Evolutionary conservation across 2,888 invertebrate species (phyloP).

Genomic region (Acleris laterana): DNA sequence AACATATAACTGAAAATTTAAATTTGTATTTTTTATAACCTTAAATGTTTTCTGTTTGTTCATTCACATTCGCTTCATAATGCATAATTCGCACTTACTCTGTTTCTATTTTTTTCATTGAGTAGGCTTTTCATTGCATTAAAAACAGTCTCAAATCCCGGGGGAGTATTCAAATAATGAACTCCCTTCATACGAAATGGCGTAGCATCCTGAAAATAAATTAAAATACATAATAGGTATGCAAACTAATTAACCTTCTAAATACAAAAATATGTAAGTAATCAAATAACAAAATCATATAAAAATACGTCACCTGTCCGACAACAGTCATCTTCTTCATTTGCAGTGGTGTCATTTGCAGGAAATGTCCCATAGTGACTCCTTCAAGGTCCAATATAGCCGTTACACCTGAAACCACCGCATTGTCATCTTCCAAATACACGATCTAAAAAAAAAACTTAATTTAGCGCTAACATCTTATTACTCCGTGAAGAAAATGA

Average conservation of each 20-base stretch:
- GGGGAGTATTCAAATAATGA: slow-evolving; percentile 83
- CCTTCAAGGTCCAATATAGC: slow-evolving; percentile 72
- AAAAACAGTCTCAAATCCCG: slow-evolving; percentile 82
- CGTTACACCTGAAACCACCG: slow-evolving; percentile 59
- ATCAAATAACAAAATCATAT: neutral
- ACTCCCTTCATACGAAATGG: slow-evolving; percentile 85
- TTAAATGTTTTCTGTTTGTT: neutral
- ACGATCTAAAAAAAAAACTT: slow-evolving; percentile 50
- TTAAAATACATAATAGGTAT: neutral
- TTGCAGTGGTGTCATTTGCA: slow-evolving; percentile 69
- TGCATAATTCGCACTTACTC: slow-evolving; percentile 68
- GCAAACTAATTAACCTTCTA: neutral
- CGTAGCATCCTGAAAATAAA: slow-evolving; percentile 81
- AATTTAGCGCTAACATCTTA: neutral
- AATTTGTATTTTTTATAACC: neutral
- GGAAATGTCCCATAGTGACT: slow-evolving; percentile 66
- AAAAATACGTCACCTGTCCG: slow-evolving; percentile 46
- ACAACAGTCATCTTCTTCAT: slow-evolving; percentile 69
- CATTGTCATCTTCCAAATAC: slow-evolving; percentile 74
- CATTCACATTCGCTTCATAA: neutral
- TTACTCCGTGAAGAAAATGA: too few relatives aligned
- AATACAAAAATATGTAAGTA: neutral
- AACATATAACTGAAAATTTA: slow-evolving; percentile 73
- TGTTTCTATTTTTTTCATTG: slow-evolving; percentile 82
- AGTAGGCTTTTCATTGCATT: slow-evolving; percentile 80